Conservation (phyloP, 1,140 invertebrate genomes). For the Lethrus apterus region DNA sequence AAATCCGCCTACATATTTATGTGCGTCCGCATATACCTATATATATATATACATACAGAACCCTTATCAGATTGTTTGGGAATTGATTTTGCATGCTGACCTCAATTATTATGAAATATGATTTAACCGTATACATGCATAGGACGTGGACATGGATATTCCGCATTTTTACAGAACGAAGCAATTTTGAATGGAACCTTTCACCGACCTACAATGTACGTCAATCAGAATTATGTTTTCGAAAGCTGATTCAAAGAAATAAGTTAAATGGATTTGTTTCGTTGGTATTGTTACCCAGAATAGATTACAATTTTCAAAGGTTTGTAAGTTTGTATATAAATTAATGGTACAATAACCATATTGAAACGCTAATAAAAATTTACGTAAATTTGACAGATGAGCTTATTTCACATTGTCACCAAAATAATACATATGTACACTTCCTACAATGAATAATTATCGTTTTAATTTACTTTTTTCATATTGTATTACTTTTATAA, state of each 20-base stretch:
- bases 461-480: too few species aligned
- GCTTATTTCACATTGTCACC: too few species aligned
- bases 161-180: constrained; percentile 10
- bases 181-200: constrained; percentile 6
- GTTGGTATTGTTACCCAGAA: too few species aligned
- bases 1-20: constrained; percentile 39
- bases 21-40: constrained; percentile 22
- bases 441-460: too few species aligned
- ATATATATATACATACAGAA: constrained; percentile 6
- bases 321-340: too few species aligned
- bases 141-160: constrained; percentile 10
- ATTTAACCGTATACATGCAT: too few species aligned
- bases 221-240: constrained; percentile 7
- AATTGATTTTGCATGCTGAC: constrained; percentile 37
- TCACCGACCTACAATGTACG: constrained; percentile 2
- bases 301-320: too few species aligned
- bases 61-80: constrained; percentile 32
- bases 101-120: constrained; percentile 27
- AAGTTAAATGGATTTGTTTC: constrained; percentile 10
- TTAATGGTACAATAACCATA: too few species aligned
- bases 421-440: too few species aligned
- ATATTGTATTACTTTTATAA: too few species aligned
- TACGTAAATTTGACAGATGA: too few species aligned
- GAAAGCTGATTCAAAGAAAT: background rate
- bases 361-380: too few species aligned